phyloP scores from a whole-genome alignment of 2,113 vertebrate species.

The Nematolebias whitei region DNA sequence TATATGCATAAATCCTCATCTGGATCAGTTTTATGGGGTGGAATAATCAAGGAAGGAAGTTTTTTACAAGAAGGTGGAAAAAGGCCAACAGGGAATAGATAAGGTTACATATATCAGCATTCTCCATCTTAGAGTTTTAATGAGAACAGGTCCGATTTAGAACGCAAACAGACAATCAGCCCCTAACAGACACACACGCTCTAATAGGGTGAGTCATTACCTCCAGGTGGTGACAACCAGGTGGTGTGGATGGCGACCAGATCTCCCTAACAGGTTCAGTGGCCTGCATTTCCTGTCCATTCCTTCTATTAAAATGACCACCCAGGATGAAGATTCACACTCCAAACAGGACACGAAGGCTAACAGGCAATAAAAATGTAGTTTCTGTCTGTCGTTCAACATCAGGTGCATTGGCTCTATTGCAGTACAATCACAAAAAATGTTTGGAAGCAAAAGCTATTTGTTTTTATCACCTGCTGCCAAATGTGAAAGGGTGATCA shows the following conservation, averaged over 20 bases:
- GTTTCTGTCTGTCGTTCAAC: slow-evolving; percentile 7
- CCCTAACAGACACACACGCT: background rate
- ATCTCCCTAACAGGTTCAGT: slow-evolving; percentile 34
- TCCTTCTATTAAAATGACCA: slow-evolving; percentile 36
- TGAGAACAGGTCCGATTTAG: slow-evolving; percentile 16
- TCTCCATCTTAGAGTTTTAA: slow-evolving; percentile 3
- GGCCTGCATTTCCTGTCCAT: slow-evolving; percentile 15
- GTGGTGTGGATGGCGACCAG: slow-evolving; percentile 29
- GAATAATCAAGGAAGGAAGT: background rate
- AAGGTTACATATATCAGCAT: background rate
- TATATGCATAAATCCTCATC: background rate
- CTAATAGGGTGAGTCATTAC: slow-evolving; percentile 43
- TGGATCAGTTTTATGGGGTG: background rate
- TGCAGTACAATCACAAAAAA: background rate
- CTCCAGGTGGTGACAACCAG: slow-evolving; percentile 50
- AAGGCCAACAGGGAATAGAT: background rate
- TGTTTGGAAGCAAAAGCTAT: background rate
- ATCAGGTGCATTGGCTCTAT: background rate
- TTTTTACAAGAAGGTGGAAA: background rate
- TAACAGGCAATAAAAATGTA: background rate
- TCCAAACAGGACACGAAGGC: background rate
- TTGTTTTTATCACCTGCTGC: background rate
- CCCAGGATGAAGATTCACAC: slow-evolving; percentile 5
- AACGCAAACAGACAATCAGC: background rate
- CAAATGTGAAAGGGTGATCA: too few relatives aligned